phyloP scores from a whole-genome alignment of 2,888 invertebrate species.

The Drosophila nr. medialis region DNA sequence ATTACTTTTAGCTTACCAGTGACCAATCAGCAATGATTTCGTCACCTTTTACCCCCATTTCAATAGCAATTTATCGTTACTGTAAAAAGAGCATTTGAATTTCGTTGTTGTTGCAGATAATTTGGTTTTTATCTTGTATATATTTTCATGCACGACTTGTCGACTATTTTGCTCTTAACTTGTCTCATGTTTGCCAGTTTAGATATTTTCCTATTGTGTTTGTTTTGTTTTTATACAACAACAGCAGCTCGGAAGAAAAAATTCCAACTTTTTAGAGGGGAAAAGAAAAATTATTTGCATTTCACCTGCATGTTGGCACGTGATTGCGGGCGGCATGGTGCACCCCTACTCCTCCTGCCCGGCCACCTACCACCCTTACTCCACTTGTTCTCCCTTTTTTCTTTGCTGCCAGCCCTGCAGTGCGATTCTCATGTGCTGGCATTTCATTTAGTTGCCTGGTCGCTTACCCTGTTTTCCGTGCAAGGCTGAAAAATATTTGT shows the following conservation, averaged over 20 bases:
- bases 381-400: neutral
- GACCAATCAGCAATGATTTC: neutral
- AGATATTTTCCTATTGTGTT: conserved; percentile 42
- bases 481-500: conserved; percentile 69
- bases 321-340: conserved; percentile 72
- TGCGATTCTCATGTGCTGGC: conserved; percentile 56
- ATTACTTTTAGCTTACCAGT: neutral
- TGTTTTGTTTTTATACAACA: conserved; percentile 25
- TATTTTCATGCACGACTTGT: conserved; percentile 31
- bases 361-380: neutral
- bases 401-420: neutral
- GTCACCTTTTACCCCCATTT: neutral
- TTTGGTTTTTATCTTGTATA: conserved; percentile 4
- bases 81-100: conserved; percentile 21
- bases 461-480: conserved; percentile 43
- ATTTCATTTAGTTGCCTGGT: conserved; percentile 65
- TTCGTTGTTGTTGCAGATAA: conserved; percentile 27
- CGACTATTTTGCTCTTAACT: conserved; percentile 33
- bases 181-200: conserved; percentile 60
- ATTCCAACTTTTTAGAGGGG: conserved; percentile 49
- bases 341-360: neutral
- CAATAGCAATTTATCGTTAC: neutral
- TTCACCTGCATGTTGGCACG: conserved; percentile 79
- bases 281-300: conserved; percentile 78
- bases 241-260: conserved; percentile 29